phyloP scores from a whole-genome alignment of 2,113 vertebrate genomes.

The Hippopotamus amphibius region DNA sequence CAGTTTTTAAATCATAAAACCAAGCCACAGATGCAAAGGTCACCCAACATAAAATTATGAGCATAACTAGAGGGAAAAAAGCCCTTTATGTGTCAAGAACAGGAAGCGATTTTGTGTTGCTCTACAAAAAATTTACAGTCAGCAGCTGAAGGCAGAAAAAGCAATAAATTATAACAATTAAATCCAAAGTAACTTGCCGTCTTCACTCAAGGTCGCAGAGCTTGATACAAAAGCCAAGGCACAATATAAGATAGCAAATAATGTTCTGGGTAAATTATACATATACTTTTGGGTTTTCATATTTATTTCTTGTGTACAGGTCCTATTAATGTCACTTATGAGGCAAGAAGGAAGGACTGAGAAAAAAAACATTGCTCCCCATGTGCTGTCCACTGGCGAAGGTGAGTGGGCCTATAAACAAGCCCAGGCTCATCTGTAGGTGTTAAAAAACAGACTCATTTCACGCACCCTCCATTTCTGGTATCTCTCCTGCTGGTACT shows the following conservation, averaged over 20 bases:
- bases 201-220: conserved; percentile 79
- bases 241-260: conserved; percentile 45
- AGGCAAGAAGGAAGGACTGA: background rate
- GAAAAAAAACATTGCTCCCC: background rate
- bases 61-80: conserved; percentile 54
- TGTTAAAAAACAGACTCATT: background rate
- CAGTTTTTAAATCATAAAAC: conserved; percentile 76
- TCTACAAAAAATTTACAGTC: conserved; percentile 29
- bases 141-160: conserved; percentile 63
- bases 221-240: conserved; percentile 10
- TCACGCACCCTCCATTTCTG: background rate
- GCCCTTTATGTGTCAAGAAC: conserved; percentile 70
- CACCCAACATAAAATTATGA: conserved; percentile 73
- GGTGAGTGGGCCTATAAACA: background rate
- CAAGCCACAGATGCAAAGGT: conserved; percentile 78
- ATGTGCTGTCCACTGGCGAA: background rate
- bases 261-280: background rate
- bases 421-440: background rate
- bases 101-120: conserved; percentile 52
- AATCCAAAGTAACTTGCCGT: conserved; percentile 77
- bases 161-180: conserved; percentile 80
- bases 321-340: conserved; percentile 23
- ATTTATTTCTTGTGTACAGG: background rate
- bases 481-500: background rate
- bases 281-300: background rate